These are phyloP conservation scores for Lophura nycthemera DNA, from an alignment of 2,113 vertebrate species.

Conservation along the genomic window DNA sequence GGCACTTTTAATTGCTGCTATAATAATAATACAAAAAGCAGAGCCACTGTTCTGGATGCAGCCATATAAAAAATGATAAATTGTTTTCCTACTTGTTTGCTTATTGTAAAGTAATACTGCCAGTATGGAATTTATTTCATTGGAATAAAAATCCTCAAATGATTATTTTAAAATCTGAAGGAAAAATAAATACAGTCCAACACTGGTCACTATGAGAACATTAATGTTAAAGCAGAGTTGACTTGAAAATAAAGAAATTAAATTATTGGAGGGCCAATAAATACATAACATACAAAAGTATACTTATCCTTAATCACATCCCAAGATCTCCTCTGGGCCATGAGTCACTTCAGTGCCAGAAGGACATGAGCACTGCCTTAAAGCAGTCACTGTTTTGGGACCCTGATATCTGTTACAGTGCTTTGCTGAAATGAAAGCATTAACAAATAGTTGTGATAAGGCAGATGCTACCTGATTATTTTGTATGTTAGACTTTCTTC, in stretches of 20 bases:
- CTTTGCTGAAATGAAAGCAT: neutral
- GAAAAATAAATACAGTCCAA: neutral
- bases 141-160: conserved; percentile 28
- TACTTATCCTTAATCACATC: neutral
- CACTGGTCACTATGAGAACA: neutral
- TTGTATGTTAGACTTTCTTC: neutral
- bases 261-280: neutral
- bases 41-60: conserved; percentile 36
- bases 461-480: neutral
- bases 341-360: neutral
- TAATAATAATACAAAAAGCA: conserved; percentile 55
- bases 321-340: neutral
- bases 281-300: neutral
- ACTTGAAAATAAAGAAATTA: neutral
- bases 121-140: conserved; percentile 51
- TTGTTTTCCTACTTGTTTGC: conserved; percentile 48
- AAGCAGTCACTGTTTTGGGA: neutral
- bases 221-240: neutral
- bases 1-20: conserved; percentile 58
- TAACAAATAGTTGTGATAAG: neutral
- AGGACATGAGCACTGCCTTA: neutral
- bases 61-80: conserved; percentile 55
- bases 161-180: conserved; percentile 34
- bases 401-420: neutral
- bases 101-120: conserved; percentile 44